Evolutionary conservation across 35 echinoderm and acorn worm genomes (phyloP).

Genomic region (Apostichopus californicus): DNA sequence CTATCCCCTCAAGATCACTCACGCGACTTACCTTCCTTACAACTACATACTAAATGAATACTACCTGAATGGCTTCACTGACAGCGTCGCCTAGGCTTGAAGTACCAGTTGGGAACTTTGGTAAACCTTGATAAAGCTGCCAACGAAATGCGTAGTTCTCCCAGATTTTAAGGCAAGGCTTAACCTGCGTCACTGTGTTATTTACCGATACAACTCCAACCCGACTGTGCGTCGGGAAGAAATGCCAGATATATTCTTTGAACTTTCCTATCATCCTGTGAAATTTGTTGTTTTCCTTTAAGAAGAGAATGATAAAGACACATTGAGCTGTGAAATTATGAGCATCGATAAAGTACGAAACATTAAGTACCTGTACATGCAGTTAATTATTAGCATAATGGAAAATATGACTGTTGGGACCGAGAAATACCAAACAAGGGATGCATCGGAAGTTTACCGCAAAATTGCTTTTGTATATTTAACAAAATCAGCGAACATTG

Average conservation of each 20-base stretch:
- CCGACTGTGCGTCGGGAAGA: constrained; percentile 2
- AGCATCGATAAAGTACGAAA: no score
- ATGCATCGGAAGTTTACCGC: no score
- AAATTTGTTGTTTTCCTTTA: constrained; percentile 1
- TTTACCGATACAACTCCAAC: constrained; percentile 14
- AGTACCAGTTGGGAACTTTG: neutral
- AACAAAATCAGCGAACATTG: no score
- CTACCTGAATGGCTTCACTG: neutral
- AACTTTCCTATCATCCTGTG: neutral
- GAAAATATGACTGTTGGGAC: no score
- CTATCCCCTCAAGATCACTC: no score
- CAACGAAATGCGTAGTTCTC: constrained; percentile 5
- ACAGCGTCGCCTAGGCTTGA: constrained; percentile 4
- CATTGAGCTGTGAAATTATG: no score
- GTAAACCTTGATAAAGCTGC: neutral
- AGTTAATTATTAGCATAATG: no score
- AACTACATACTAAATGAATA: neutral
- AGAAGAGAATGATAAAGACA: neutral
- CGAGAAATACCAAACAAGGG: no score
- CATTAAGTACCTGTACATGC: no score
- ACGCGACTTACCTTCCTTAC: no score
- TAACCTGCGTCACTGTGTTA: neutral
- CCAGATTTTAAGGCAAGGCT: constrained; percentile 12
- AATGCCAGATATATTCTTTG: neutral
- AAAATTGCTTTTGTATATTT: no score